These are phyloP conservation scores for Stichodactyla mertensii DNA, from an alignment of 64 coral and sea anemone genomes.

Conservation along the genomic window DNA sequence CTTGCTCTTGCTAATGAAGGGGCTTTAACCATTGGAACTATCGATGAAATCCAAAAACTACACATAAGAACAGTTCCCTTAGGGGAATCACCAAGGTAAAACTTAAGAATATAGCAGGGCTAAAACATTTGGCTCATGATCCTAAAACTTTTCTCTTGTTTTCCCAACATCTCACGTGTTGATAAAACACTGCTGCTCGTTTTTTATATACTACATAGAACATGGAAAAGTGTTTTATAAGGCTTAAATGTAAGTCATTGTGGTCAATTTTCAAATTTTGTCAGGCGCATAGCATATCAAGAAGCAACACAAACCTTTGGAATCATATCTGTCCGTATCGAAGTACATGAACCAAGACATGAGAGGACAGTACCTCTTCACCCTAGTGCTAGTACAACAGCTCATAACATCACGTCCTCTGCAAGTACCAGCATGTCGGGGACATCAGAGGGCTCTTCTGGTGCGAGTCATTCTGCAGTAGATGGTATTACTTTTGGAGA, in stretches of 20 bases:
- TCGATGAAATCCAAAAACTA: constrained; percentile 97
- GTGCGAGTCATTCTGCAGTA: constrained; percentile 27
- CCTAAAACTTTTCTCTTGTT: too few relatives aligned
- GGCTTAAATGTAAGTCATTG: not conserved
- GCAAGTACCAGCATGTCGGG: constrained; percentile 25
- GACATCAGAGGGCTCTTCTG: not conserved
- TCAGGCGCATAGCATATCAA: constrained; percentile 85
- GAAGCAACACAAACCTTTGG: constrained; percentile 93
- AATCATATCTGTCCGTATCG: constrained; percentile 74
- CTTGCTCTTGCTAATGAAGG: constrained; percentile 80
- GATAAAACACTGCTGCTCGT: too few relatives aligned
- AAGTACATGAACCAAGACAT: constrained; percentile 56
- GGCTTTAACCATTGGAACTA: constrained; percentile 86
- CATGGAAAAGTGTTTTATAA: too few relatives aligned
- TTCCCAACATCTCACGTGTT: too few relatives aligned
- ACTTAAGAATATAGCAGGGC: too few relatives aligned
- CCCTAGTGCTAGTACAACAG: constrained; percentile 79
- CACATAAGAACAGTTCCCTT: constrained; percentile 92
- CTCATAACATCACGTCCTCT: constrained; percentile 77
- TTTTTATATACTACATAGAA: too few relatives aligned
- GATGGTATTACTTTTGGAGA: constrained; percentile 98
- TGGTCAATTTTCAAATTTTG: not conserved
- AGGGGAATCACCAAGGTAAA: constrained; percentile 87
- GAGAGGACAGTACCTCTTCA: constrained; percentile 62
- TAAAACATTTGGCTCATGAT: too few relatives aligned